Evolutionary conservation across 2,888 invertebrate species (phyloP), one percentile per base, ranked within the genome.

Genomic region (Eilema caniola): DNA sequence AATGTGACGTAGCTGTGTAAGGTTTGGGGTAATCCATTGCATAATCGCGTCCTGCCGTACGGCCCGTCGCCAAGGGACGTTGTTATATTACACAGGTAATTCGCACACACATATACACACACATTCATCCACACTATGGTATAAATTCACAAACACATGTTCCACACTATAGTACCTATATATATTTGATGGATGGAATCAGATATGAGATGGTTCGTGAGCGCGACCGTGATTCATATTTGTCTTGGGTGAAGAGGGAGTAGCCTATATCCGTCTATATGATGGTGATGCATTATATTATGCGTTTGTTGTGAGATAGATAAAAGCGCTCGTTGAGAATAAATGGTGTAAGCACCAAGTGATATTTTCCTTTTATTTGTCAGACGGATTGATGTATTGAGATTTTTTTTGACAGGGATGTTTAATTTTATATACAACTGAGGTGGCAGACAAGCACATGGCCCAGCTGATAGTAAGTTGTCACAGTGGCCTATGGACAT

Each of bases 1-100:
- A 63, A 76, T 81, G 79, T 77, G 78, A 77, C 71, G 80, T 68
- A 70, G 73, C 62, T 66, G 72, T 74, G 76, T 82, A 76, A 72
- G 82, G 82, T 74, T n/a, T 78, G 60, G 66, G 33, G 77, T 84
- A 80, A 84, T 83, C 78, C 79, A 72, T 59, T 68, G 73, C 67
- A 77, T 81, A 82, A 84, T 83, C 78, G 63, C 69, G 62, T 70
- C 65, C 72, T 72, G 59, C 72, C 72, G 76, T 77, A 73, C 62
- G 47, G 59, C 47, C 56, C 59, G 47, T 57, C 69, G 56, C 63
- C 56, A n/a, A 56, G 63, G 68, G 67, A 61, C 57, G 24, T 61
- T 31, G 65, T 66, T 59, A 69, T 72, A 78, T 76, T 81, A 79
- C 76, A 80, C 74, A 73, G 75, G 79, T 83, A 78, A 79, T 78